Conservation (phyloP, 2,113 vertebrate species). For the Phodopus roborovskii region DNA sequence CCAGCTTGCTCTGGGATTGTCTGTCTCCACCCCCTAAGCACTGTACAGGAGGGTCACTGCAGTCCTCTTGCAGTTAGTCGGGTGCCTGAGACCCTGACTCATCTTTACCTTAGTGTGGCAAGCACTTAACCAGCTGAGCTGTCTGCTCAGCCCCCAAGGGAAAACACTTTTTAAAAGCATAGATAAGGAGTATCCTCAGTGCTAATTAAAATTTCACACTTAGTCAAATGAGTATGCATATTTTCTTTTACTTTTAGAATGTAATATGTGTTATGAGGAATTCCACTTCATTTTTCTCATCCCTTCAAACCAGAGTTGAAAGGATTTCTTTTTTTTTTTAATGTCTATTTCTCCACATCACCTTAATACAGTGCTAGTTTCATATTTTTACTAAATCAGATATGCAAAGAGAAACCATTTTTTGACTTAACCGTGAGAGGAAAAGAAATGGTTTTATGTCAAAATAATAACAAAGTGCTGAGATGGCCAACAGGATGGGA, state of each 20-base stretch:
- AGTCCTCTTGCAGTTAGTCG: not conserved
- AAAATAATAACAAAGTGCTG: not conserved
- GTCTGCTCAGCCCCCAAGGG: not conserved
- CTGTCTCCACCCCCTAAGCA: not conserved
- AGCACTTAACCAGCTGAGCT: not conserved
- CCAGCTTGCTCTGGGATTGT: not conserved
- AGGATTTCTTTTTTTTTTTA: not conserved
- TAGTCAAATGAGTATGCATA: not conserved
- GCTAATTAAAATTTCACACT: not conserved
- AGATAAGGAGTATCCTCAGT: not conserved
- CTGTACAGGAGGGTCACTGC: not conserved
- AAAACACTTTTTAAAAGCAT: not conserved
- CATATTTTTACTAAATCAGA: not conserved
- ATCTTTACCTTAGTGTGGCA: not conserved
- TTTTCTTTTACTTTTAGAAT: not conserved
- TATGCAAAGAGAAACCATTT: not conserved
- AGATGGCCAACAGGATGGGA: not conserved
- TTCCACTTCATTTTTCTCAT: not conserved
- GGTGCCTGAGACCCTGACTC: too few species aligned
- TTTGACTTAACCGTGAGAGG: not conserved
- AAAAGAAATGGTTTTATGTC: not conserved
- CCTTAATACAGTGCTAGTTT: not conserved
- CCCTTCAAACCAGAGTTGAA: not conserved
- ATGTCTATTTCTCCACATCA: not conserved
- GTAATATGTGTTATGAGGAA: not conserved